Conservation (phyloP, 2,888 invertebrate genomes). For the Watsonalla cultraria region DNA sequence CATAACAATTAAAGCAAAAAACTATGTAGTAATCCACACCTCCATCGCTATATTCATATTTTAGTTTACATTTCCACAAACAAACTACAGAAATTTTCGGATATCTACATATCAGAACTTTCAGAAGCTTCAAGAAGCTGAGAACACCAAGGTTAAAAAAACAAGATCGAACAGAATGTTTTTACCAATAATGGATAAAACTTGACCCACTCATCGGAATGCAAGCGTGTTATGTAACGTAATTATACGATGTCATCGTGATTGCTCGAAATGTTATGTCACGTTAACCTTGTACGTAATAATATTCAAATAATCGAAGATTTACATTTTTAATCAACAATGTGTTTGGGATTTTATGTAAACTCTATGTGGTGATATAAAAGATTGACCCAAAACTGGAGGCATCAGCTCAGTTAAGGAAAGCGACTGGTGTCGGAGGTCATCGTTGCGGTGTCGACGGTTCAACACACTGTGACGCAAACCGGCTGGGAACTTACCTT, state of each 20-base stretch:
- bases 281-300: slow-evolving; percentile 44
- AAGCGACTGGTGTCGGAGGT: slow-evolving; percentile 58
- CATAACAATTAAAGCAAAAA: too few species aligned
- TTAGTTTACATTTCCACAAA: too few species aligned
- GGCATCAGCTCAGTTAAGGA: slow-evolving; percentile 35
- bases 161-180: background rate
- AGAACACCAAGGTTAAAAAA: background rate
- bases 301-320: slow-evolving; percentile 16
- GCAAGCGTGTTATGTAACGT: slow-evolving; percentile 32
- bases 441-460: slow-evolving; percentile 40
- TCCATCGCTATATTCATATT: too few species aligned
- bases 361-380: slow-evolving; percentile 21
- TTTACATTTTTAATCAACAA: slow-evolving; percentile 21
- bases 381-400: slow-evolving; percentile 46
- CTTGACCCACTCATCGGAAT: slow-evolving; percentile 30
- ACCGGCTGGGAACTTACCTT: slow-evolving; percentile 32
- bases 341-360: slow-evolving; percentile 13
- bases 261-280: slow-evolving; percentile 32
- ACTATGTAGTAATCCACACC: too few species aligned
- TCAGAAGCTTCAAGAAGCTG: background rate
- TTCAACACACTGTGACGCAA: slow-evolving; percentile 62
- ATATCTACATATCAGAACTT: too few species aligned
- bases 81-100: too few species aligned
- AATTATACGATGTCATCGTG: slow-evolving; percentile 30
- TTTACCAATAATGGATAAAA: slow-evolving; percentile 16